These are phyloP conservation scores for Goniozus legneri DNA, from an alignment of 1,140 invertebrate genomes.

Conservation along the genomic window DNA sequence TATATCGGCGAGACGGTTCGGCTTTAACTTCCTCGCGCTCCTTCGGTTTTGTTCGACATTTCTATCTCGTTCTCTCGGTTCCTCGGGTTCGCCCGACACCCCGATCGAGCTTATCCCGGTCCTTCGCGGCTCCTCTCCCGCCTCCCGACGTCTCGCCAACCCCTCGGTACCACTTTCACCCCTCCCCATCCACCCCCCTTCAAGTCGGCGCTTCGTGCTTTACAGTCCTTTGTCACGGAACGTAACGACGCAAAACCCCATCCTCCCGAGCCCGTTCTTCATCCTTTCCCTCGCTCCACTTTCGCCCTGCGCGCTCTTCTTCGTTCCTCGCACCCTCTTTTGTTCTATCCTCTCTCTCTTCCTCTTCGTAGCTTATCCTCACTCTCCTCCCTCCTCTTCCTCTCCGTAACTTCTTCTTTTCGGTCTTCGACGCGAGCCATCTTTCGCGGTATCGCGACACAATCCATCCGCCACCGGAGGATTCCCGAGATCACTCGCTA, in stretches of 20 bases:
- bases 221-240: constrained; percentile 31
- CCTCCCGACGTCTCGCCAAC: constrained; percentile 11
- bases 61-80: too few species aligned
- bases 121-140: constrained; percentile 13
- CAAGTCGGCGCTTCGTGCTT: constrained; percentile 27
- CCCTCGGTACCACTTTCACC: background rate
- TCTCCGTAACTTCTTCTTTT: too few species aligned
- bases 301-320: background rate
- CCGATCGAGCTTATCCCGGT: constrained; percentile 14
- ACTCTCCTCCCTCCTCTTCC: too few species aligned
- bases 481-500: background rate
- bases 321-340: background rate
- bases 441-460: too few species aligned
- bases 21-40: too few species aligned
- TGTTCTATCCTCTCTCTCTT: too few species aligned
- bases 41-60: too few species aligned
- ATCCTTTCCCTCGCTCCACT: background rate
- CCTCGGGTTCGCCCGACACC: constrained; percentile 8
- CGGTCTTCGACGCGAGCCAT: too few species aligned
- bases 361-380: too few species aligned
- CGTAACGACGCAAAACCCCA: constrained; percentile 19
- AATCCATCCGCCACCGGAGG: background rate
- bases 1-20: too few species aligned
- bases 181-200: constrained; percentile 7
- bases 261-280: background rate